These are phyloP conservation scores for Atta colombica DNA, from an alignment of 1,140 invertebrate genomes.

Conservation along the genomic window DNA sequence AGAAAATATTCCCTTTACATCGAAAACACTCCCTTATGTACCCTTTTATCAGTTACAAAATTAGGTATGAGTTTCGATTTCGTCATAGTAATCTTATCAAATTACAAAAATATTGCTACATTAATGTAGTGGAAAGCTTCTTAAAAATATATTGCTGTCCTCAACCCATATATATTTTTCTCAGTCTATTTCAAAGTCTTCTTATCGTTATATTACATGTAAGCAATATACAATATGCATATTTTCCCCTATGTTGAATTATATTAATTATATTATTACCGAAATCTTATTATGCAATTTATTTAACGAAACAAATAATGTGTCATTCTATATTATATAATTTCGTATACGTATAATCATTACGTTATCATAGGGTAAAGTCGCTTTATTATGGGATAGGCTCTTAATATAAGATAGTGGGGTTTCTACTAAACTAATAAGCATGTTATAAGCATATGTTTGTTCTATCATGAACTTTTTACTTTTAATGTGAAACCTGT, in stretches of 20 bases:
- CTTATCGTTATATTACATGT: neutral
- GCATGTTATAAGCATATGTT: too few relatives aligned
- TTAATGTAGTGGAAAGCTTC: neutral
- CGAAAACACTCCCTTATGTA: too few relatives aligned
- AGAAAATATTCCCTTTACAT: neutral
- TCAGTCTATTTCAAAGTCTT: neutral
- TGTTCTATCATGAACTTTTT: too few relatives aligned
- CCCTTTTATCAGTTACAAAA: conserved; percentile 6
- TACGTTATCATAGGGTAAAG: too few relatives aligned
- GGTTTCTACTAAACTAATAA: too few relatives aligned
- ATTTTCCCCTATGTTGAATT: neutral
- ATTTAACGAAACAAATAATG: conserved; percentile 40
- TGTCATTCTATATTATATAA: neutral
- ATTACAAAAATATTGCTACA: conserved; percentile 1
- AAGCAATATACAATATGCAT: neutral
- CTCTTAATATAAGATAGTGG: too few relatives aligned
- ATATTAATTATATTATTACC: neutral
- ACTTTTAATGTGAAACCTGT: too few relatives aligned
- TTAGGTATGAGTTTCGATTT: neutral
- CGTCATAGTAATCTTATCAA: neutral
- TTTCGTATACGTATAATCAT: neutral
- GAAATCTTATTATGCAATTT: neutral
- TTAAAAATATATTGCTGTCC: neutral
- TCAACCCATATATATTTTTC: conserved; percentile 21
- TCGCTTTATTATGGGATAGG: too few relatives aligned